Evolutionary conservation across 2,888 invertebrate species (phyloP).

Genomic region (Deilephila elpenor): DNA sequence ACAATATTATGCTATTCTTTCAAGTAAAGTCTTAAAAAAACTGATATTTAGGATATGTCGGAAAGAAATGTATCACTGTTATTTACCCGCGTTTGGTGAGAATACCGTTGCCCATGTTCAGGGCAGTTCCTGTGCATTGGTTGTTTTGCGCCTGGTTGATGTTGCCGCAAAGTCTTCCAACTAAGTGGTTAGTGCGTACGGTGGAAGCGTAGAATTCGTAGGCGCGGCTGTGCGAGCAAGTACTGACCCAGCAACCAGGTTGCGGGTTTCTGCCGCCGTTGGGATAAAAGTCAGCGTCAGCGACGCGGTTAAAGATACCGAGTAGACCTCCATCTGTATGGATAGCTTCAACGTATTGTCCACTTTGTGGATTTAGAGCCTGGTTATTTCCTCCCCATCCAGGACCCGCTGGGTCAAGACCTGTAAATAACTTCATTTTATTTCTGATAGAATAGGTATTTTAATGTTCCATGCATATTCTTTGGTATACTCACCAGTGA

Average conservation of each 20-base stretch:
- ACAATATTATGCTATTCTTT: too few relatives aligned
- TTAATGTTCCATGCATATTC: neutral
- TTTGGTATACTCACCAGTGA: conserved; percentile 59
- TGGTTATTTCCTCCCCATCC: conserved; percentile 58
- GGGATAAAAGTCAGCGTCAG: conserved; percentile 70
- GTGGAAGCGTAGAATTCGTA: conserved; percentile 62
- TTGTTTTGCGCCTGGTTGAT: conserved; percentile 54
- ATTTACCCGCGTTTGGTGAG: conserved; percentile 60
- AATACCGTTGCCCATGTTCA: conserved; percentile 62
- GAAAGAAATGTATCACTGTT: conserved; percentile 11
- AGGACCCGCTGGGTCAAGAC: conserved; percentile 68
- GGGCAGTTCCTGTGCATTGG: conserved; percentile 50
- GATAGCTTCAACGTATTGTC: conserved; percentile 68
- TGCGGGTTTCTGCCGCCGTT: conserved; percentile 71
- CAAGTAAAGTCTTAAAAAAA: too few relatives aligned
- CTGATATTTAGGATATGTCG: too few relatives aligned
- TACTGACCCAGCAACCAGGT: conserved; percentile 65
- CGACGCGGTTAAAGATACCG: conserved; percentile 64
- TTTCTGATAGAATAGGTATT: neutral
- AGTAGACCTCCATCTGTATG: conserved; percentile 69
- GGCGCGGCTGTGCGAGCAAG: conserved; percentile 68
- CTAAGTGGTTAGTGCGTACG: conserved; percentile 59
- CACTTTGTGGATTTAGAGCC: conserved; percentile 58
- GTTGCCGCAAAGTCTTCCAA: conserved; percentile 57
- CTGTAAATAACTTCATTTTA: neutral